These are phyloP conservation scores for Amazona vittata DNA, from an alignment of 2,113 vertebrate species.

Conservation along the genomic window DNA sequence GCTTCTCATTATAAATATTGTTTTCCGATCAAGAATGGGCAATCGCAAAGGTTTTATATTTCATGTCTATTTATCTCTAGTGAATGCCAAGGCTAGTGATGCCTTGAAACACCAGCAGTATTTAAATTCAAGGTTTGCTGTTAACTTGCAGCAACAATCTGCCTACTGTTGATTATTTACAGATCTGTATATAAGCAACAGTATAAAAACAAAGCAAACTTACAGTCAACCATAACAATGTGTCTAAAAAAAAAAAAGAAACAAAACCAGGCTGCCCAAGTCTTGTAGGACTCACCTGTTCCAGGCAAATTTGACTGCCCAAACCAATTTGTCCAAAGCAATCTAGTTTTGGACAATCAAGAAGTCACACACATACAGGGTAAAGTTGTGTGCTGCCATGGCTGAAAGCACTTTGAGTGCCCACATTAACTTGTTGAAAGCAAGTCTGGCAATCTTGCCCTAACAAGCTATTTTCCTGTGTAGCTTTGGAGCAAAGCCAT, in stretches of 20 bases:
- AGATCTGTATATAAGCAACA: neutral
- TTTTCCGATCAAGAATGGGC: neutral
- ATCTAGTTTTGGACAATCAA: neutral
- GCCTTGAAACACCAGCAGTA: neutral
- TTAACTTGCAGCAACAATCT: neutral
- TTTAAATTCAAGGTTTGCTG: neutral
- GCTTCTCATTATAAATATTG: neutral
- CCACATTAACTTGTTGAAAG: neutral
- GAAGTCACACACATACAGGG: rapidly evolving
- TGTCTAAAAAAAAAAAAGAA: neutral
- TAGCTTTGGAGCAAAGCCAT: neutral
- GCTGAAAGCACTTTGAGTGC: neutral
- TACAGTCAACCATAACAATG: neutral
- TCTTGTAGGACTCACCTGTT: neutral
- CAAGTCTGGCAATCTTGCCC: neutral
- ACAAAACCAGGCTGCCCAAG: neutral
- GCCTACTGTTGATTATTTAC: neutral
- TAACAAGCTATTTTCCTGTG: neutral
- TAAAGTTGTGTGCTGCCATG: neutral
- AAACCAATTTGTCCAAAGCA: neutral
- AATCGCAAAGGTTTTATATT: neutral
- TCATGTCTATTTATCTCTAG: neutral
- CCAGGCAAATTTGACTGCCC: neutral
- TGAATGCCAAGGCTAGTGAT: neutral
- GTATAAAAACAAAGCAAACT: neutral